A percentile compares a stretch with the other conserved stretches of the same genome.
These are phyloP conservation scores for Sinosuthora webbiana DNA, from an alignment of 2,113 vertebrate genomes.

Conservation along the genomic window DNA sequence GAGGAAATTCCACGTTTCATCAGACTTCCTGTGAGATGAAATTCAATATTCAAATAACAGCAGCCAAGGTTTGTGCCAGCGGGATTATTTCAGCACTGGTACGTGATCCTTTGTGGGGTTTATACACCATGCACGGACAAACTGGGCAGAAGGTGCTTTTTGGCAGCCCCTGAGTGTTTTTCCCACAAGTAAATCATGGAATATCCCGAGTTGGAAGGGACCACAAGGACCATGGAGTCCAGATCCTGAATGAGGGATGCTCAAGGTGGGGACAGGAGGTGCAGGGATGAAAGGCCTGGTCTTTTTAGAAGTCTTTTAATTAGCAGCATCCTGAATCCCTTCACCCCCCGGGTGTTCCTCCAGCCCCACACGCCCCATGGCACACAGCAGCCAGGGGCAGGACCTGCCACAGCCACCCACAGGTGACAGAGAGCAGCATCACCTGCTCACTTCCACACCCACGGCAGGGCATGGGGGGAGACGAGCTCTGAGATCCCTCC, in stretches of 20 bases:
- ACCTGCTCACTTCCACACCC: not conserved
- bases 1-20: not conserved
- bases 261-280: fast-evolving
- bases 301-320: not conserved
- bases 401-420: not conserved
- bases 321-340: not conserved
- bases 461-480: not conserved
- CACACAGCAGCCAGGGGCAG: not conserved
- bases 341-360: fast-evolving
- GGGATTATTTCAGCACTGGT: not conserved
- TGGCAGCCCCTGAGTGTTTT: not conserved
- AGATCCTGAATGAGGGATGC: not conserved
- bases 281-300: not conserved
- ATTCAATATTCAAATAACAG: not conserved
- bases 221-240: not conserved
- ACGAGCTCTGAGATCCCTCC: not conserved
- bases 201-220: not conserved
- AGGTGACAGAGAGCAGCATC: not conserved
- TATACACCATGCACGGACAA: not conserved
- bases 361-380: fast-evolving
- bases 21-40: not conserved
- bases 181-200: not conserved
- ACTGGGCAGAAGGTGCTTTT: not conserved
- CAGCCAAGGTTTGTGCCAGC: not conserved
- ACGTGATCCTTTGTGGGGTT: fast-evolving